Evolutionary conservation across 2,797 vertebrate species (phyloP), one percentile per base, ranked within the genome.

Genomic region (Dallia pectoralis): DNA sequence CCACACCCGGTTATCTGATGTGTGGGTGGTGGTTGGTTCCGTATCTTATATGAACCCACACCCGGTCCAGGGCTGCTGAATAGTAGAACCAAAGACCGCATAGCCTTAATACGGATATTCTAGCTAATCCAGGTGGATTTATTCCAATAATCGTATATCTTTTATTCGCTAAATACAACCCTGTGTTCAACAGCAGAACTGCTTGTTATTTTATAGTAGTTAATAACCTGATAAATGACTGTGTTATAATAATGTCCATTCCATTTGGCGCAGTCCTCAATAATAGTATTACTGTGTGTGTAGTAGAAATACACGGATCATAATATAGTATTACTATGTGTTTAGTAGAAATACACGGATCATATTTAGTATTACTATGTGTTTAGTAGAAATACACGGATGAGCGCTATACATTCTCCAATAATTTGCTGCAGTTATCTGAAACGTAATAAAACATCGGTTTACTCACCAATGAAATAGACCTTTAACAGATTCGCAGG

Each of bases 391-490:
- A n/a, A n/a, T n/a, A n/a, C n/a, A n/a, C n/a, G n/a, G n/a, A n/a
- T n/a, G n/a, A n/a, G n/a, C n/a, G n/a, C n/a, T n/a, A n/a, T n/a
- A n/a, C n/a, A n/a, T n/a, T n/a, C n/a, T n/a, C n/a, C n/a, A n/a
- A n/a, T n/a, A n/a, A n/a, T n/a, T n/a, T n/a, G n/a, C n/a, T n/a
- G n/a, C n/a, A n/a, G n/a, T n/a, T n/a, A n/a, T n/a, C n/a, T n/a
- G n/a, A n/a, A n/a, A n/a, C n/a, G n/a, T n/a, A n/a, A n/a, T n/a
- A n/a, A n/a, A n/a, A n/a, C n/a, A n/a, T n/a, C n/a, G n/a, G n/a
- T 53, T 30, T 14, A 84, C 91, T 91, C 70, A 91, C 91, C 88
- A 4, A 79, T 76, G 15, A 32, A 63, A 29, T 63, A 47, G 40
- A 29, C 29, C 11, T 47, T 68, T 16, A 44, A 48, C 19, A 1